Evolutionary conservation across 2,113 vertebrate species (phyloP).

Genomic region (Buteo buteo): DNA sequence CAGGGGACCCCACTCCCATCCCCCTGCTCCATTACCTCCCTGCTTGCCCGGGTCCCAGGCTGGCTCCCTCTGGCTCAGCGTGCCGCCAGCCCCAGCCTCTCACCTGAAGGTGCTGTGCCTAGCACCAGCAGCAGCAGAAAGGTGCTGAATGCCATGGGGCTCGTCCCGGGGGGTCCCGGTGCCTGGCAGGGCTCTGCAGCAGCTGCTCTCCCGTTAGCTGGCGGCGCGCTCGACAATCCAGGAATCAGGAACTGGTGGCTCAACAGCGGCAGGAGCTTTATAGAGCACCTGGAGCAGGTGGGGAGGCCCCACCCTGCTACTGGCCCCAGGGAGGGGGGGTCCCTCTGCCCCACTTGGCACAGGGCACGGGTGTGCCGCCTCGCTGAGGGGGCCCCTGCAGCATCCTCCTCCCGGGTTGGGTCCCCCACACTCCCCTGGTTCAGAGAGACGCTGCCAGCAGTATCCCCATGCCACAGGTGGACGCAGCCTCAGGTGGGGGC

Average conservation of each 20-base stretch:
- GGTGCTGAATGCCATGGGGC: background rate
- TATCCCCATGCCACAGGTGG: rapidly evolving
- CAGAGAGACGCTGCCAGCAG: background rate
- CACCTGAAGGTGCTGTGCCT: background rate
- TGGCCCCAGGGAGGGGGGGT: background rate
- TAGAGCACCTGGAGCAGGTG: constrained; percentile 50
- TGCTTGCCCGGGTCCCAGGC: rapidly evolving
- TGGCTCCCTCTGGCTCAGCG: rapidly evolving
- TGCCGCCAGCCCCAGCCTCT: background rate
- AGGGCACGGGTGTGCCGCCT: rapidly evolving
- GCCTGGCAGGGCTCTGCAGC: background rate
- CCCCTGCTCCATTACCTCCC: background rate
- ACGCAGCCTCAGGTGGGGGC: rapidly evolving
- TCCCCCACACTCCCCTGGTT: rapidly evolving
- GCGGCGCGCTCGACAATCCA: rapidly evolving
- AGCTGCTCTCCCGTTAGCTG: background rate
- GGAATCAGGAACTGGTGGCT: background rate
- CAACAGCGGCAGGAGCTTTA: background rate
- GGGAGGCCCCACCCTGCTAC: background rate
- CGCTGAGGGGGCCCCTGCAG: rapidly evolving
- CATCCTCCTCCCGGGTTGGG: rapidly evolving
- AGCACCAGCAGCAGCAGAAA: background rate
- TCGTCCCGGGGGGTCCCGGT: background rate
- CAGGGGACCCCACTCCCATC: rapidly evolving
- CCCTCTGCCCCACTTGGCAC: background rate